Evolutionary conservation across 2,888 invertebrate genomes (phyloP), one percentile per base, ranked within the genome.

Genomic region (Rhagonycha lutea): DNA sequence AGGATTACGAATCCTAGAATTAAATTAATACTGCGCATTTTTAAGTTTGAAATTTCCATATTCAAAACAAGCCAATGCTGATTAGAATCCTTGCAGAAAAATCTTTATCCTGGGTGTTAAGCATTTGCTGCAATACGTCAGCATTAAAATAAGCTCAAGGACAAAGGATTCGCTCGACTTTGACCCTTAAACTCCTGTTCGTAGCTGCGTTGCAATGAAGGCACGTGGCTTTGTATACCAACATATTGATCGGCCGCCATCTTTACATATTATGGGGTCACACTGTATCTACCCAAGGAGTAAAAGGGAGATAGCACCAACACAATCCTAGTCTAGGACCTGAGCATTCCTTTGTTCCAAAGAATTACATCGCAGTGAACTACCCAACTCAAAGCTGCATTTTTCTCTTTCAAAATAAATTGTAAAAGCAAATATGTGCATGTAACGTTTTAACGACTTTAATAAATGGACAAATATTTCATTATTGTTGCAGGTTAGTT

Each of bases 111-210:
- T 63, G 26, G 47, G 62, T 68, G 24, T 23, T 61, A 69, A 68
- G 69, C 67, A 47, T 72, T 69, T 69, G 72, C 76, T 76, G 72
- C 76, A 73, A 62, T 72, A 75, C 72, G 75, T 75, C 75, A 75
- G 61, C 70, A 67, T 61, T 75, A 77, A 79, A 80, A 78, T 73
- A 79, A 81, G 78, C 79, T 83, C 84, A 85, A 85, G 85, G 86
- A 86, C 86, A 86, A 85, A 86, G 86, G 84, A 86, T 83, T 81
- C 81, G 83, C 76, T 79, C 86, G 81, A 85, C 81, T 85, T 81
- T 86, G 82, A 82, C 81, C 85, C 85, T 84, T 85, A 84, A 76
- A 72, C 78, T 78, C 78, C 69, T 69, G 63, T 79, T 65, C 79
- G 81, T 81, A 82, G 81, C 29, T 79, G 81, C 80, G 75, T 68